These are phyloP conservation scores for Brevipalpus yothersi DNA, from an alignment of 1,140 invertebrate genomes.

Conservation along the genomic window DNA sequence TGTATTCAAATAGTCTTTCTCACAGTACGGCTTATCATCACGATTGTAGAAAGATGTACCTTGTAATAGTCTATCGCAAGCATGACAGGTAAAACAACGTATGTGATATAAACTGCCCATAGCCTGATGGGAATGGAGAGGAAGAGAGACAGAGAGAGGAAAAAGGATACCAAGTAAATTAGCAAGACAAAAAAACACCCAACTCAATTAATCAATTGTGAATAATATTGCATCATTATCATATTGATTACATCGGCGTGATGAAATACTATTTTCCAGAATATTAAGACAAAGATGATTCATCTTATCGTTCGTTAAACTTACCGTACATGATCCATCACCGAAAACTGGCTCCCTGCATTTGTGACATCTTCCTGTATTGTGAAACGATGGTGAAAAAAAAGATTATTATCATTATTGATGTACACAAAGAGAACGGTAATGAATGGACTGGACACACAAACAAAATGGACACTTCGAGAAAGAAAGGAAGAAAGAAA, in stretches of 20 bases:
- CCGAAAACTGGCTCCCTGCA: constrained; percentile 71
- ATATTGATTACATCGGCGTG: too few species aligned
- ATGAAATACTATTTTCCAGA: too few species aligned
- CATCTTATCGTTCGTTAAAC: not conserved
- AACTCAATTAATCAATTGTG: too few species aligned
- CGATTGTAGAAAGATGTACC: constrained; percentile 85
- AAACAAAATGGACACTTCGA: too few species aligned
- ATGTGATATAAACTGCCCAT: constrained; percentile 92
- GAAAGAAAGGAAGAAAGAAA: too few species aligned
- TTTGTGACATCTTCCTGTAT: constrained; percentile 51
- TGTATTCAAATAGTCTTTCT: constrained; percentile 79
- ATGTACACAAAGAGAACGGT: too few species aligned
- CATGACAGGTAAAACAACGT: constrained; percentile 69
- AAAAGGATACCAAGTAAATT: not conserved
- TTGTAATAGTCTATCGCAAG: constrained; percentile 59
- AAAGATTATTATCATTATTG: too few species aligned
- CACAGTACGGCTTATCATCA: constrained; percentile 78
- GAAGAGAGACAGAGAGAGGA: not conserved
- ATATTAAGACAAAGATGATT: too few species aligned
- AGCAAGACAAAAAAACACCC: too few species aligned
- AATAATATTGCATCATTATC: too few species aligned
- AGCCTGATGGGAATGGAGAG: constrained; percentile 25
- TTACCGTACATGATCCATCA: constrained; percentile 69
- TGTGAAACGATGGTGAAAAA: not conserved
- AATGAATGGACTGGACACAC: too few species aligned